Evolutionary conservation across 2,113 vertebrate genomes (phyloP), one percentile per base, ranked within the genome.

Genomic region (Forbesichthys papilliferus): DNA sequence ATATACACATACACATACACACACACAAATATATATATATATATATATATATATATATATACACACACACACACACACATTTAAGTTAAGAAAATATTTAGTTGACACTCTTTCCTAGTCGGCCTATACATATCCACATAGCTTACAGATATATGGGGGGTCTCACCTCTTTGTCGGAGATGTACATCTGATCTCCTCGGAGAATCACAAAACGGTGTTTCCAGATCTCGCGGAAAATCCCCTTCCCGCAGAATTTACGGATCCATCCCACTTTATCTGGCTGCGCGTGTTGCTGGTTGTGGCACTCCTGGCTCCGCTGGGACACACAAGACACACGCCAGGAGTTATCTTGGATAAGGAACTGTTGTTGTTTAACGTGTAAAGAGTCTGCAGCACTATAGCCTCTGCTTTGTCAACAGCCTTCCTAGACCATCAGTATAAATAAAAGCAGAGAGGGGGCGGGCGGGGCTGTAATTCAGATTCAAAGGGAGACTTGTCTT

Each of bases 181-280:
- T 87, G 86, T 90, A 95, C 51, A 99, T 95, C 86, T 98, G 96
- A 71, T 98, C 95, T 72, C 94, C 95, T 79, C 91, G 93, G 73
- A 99, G 90, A 57, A 96, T 84, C 82, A 96, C 93, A 3, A 95
- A 98, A 72, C 97, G 94, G 90, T 95, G 96, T 89, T 95, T 99
- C 97, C 96, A 99, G 87, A 99, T 96, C 85, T 98, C 96, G 73
- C 97, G 89, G 91, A 99, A 99, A 86, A 99, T 95, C 61, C 96
- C 96, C 86, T 92, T 95, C 52, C 96, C 96, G 64, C 96, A 98
- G 77, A 95, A 98, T 91, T 96, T 98, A 61, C 96, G 91, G 86
- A 98, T 95, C 97, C 97, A 99, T 85, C 96, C 96, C 57, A 94
- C 92, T 88, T 98, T 98, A 63, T 99, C 97, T 0, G 94, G 95